Percentiles rank a stretch among this genome's conserved stretches.
Evolutionary conservation across 2,113 vertebrate genomes (phyloP).

Genomic region (Helogale parvula): DNA sequence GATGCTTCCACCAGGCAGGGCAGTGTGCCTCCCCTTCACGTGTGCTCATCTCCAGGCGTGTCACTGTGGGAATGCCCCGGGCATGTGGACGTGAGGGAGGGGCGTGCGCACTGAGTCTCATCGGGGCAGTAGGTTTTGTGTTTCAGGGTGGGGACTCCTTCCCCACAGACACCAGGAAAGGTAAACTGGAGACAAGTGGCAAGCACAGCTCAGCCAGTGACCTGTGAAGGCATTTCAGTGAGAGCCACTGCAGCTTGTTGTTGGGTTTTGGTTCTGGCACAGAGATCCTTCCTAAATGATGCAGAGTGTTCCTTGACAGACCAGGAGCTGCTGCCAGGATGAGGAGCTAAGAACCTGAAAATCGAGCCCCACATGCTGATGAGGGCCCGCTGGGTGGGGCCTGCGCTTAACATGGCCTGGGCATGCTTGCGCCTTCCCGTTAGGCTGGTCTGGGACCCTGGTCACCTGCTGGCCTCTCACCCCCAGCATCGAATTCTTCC

Average conservation of each 20-base stretch:
- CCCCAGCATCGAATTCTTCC: background rate
- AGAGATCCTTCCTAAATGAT: background rate
- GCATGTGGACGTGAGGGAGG: fast-evolving
- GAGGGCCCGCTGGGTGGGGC: background rate
- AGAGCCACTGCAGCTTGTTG: background rate
- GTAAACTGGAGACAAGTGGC: background rate
- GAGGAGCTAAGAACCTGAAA: background rate
- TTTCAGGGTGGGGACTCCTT: background rate
- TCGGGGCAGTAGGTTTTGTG: background rate
- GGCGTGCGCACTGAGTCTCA: fast-evolving
- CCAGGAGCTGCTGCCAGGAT: background rate
- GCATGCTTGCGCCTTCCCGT: background rate
- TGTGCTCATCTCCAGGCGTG: background rate
- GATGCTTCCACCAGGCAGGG: background rate
- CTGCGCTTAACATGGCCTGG: fast-evolving
- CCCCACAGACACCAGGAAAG: background rate
- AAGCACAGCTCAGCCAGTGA: background rate
- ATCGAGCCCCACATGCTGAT: background rate
- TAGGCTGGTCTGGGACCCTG: fast-evolving
- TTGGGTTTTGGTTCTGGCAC: background rate
- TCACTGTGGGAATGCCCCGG: too few species aligned
- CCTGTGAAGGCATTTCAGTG: background rate
- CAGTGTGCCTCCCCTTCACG: background rate
- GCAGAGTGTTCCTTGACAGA: background rate
- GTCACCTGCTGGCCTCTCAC: background rate